Evolutionary conservation across 2,113 vertebrate genomes (phyloP).

Genomic region (Nettapus auritus): DNA sequence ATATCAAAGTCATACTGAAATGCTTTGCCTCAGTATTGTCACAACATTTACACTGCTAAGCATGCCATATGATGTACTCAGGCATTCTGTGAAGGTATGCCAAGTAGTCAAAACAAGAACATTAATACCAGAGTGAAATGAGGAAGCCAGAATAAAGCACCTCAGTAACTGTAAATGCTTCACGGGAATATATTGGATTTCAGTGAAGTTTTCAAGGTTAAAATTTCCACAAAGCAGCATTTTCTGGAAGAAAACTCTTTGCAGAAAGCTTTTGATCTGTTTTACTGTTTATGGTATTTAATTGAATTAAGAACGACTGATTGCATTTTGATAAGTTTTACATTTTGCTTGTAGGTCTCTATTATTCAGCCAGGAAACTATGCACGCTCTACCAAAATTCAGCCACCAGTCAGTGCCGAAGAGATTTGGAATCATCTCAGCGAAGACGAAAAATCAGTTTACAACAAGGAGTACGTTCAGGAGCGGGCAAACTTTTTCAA

Average conservation of each 20-base stretch:
- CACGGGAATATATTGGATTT: background rate
- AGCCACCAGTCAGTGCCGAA: conserved; percentile 42
- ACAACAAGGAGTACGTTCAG: conserved; percentile 74
- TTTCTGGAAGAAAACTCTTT: background rate
- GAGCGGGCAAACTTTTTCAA: conserved; percentile 72
- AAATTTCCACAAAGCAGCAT: conserved; percentile 9
- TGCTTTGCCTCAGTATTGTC: conserved; percentile 22
- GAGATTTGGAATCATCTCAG: conserved; percentile 79
- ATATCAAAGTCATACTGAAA: conserved; percentile 12
- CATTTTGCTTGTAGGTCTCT: conserved; percentile 74
- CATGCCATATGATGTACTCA: background rate
- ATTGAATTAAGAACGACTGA: background rate
- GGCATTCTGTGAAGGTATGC: conserved; percentile 3
- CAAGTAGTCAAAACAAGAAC: conserved; percentile 31
- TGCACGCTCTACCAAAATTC: conserved; percentile 78
- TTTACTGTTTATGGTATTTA: background rate
- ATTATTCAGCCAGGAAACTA: conserved; percentile 86
- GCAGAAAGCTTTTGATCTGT: conserved; percentile 24
- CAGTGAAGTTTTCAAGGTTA: conserved; percentile 32
- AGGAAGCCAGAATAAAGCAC: conserved; percentile 28
- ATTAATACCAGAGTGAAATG: background rate
- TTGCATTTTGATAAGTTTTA: background rate
- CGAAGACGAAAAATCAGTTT: conserved; percentile 61
- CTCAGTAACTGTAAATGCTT: background rate
- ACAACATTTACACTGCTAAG: conserved; percentile 28